Evolutionary conservation across 2,888 invertebrate genomes (phyloP).

Genomic region (Campopleginae sp.): DNA sequence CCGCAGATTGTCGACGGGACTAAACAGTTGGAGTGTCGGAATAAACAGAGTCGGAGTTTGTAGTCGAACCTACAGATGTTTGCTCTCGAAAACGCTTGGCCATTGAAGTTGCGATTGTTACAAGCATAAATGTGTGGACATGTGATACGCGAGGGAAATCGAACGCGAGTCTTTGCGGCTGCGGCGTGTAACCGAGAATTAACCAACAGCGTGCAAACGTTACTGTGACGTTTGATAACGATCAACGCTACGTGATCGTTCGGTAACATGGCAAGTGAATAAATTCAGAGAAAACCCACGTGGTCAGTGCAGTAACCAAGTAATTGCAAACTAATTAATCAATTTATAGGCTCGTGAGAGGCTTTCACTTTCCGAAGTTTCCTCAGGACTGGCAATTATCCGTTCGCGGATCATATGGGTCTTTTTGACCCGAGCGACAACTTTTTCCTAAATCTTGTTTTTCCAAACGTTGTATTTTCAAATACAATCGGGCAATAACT

Average conservation of each 20-base stretch:
- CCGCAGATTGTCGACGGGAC: conserved; percentile 5
- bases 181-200: conserved; percentile 19
- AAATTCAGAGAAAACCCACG: background rate
- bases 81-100: conserved; percentile 10
- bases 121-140: conserved; percentile 32
- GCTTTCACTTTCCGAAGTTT: background rate
- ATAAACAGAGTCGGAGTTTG: conserved; percentile 26
- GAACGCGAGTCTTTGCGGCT: conserved; percentile 8
- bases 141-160: conserved; percentile 5
- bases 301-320: background rate
- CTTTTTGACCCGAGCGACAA: no score
- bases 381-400: no score
- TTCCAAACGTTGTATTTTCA: no score
- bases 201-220: background rate
- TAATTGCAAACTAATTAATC: background rate
- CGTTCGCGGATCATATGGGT: no score
- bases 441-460: no score
- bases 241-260: background rate
- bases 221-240: background rate
- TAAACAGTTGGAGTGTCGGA: conserved; percentile 7
- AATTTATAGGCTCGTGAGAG: background rate
- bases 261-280: background rate
- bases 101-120: conserved; percentile 33
- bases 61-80: conserved; percentile 1
- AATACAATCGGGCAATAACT: no score